Evolutionary conservation across 2,888 invertebrate genomes (phyloP), one percentile per base, ranked within the genome.

Genomic region (Lymantria monacha): DNA sequence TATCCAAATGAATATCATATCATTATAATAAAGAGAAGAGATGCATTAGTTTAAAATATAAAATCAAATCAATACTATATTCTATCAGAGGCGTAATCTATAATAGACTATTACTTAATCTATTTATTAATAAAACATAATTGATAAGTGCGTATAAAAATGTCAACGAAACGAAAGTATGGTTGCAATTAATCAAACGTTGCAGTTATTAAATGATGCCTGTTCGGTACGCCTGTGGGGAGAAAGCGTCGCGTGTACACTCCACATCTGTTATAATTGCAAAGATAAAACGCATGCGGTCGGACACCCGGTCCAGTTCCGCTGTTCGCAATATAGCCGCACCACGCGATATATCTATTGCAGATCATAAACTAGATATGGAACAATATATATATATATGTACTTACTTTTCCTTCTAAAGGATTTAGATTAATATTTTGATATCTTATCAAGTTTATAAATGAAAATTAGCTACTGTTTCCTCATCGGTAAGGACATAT

Each of bases 181-280:
- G 51, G 55, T 55, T 37, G 63, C 51, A 55, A 72, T 74, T 57
- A 64, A 72, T 74, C 69, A 70, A 65, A 61, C 33, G 1, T 8
- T 10, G 33, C 9, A 33, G 33, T 10, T 33, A 33, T 33, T 33
- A 33, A 9, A 33, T 33, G 9, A 8, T 10, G 10, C 10, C 33
- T 33, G 60, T 53, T 63, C 63, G 60, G 63, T 57, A 59, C 59
- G 30, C 12, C 30, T 53, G 61, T 51, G 45, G 53, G 49, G 62
- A 60, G 66, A 67, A 59, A 69, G 57, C 61, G 68, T 72, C 70
- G 76, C 76, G 74, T 78, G 78, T 70, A 60, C 67, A 67, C 57
- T 58, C 63, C 58, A 53, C 69, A 74, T 73, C 69, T 63, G 68
- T 71, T 63, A 66, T 60, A 62, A 55, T 61, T 65, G 63, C 61